Conservation (phyloP, 2,113 vertebrate genomes). For the Balaeniceps rex region DNA sequence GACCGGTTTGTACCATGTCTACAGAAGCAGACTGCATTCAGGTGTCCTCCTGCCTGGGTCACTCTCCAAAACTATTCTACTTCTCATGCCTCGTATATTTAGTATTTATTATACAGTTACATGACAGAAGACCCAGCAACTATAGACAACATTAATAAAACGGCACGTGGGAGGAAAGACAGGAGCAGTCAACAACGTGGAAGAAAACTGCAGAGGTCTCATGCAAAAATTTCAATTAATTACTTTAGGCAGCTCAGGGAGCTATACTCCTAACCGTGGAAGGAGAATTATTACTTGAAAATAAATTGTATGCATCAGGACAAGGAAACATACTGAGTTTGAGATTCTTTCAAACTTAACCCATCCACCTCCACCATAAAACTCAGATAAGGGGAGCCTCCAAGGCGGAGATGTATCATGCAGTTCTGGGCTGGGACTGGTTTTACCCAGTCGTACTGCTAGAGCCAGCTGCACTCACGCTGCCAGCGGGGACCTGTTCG, state of each 20-base stretch:
- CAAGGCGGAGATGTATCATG: rapidly evolving
- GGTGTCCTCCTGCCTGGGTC: neutral
- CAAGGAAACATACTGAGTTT: neutral
- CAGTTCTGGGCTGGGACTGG: neutral
- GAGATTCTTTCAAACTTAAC: neutral
- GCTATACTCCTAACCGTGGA: neutral
- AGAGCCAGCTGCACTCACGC: neutral
- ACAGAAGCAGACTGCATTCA: neutral
- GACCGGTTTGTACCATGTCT: neutral
- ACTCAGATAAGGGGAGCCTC: neutral
- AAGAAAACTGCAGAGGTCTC: neutral
- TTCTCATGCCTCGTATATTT: neutral
- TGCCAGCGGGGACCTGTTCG: neutral
- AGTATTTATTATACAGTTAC: neutral
- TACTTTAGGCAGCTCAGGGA: neutral
- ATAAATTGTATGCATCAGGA: neutral
- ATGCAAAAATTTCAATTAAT: neutral
- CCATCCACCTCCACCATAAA: neutral
- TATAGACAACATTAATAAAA: neutral
- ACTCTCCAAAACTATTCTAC: neutral
- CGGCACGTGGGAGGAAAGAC: neutral
- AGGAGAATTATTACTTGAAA: neutral
- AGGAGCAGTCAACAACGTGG: neutral
- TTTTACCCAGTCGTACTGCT: neutral
- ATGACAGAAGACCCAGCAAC: neutral